Evolutionary conservation across 1,140 invertebrate genomes (phyloP).

Genomic region (Limonius californicus): DNA sequence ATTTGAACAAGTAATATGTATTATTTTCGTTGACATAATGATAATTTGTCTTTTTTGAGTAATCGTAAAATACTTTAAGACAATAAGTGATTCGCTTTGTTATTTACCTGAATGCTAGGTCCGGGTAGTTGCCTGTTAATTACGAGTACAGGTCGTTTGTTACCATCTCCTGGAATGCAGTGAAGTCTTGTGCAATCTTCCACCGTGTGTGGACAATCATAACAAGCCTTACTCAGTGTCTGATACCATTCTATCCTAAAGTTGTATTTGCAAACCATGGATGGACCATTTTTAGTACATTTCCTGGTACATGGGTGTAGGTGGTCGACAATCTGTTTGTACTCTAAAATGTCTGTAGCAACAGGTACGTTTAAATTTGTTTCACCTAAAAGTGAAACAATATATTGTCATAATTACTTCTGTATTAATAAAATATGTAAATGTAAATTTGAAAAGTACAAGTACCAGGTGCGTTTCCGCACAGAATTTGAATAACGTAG

Average conservation of each 20-base stretch:
- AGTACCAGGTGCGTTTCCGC: too few species aligned
- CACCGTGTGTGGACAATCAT: constrained; percentile 70
- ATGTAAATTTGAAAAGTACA: too few species aligned
- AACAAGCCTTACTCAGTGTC: constrained; percentile 84
- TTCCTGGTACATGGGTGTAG: constrained; percentile 53
- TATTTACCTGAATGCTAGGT: constrained; percentile 75
- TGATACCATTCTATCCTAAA: constrained; percentile 76
- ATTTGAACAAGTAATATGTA: too few species aligned
- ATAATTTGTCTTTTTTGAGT: too few species aligned
- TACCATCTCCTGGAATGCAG: constrained; percentile 79
- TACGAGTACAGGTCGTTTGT: constrained; percentile 66
- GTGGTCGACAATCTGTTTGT: constrained; percentile 27
- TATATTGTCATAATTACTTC: too few species aligned
- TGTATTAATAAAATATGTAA: too few species aligned
- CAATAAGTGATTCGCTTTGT: neutral
- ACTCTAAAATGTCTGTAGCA: constrained; percentile 28
- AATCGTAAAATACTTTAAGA: too few species aligned
- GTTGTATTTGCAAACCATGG: constrained; percentile 65
- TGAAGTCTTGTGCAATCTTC: constrained; percentile 74
- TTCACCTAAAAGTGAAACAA: too few species aligned
- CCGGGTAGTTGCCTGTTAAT: constrained; percentile 86
- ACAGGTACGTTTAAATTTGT: neutral
- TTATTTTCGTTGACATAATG: too few species aligned
- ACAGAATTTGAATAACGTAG: too few species aligned
- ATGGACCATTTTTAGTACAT: constrained; percentile 52